A percentile compares a stretch with the other conserved stretches of the same genome.
These are phyloP conservation scores for Numenius phaeopus DNA, from an alignment of 2,797 vertebrate genomes.

Conservation along the genomic window DNA sequence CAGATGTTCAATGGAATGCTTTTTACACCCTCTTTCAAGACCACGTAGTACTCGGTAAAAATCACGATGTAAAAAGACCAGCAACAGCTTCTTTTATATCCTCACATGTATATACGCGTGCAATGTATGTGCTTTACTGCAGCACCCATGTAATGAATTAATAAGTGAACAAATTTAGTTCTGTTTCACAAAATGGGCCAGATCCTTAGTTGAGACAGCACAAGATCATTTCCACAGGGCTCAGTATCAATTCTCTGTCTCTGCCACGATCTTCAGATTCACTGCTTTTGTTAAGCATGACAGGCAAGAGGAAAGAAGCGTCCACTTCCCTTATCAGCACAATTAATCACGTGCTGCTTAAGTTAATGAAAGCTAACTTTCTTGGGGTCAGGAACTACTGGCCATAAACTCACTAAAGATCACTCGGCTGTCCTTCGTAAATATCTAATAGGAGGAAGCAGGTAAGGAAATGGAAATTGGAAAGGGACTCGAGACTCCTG, in stretches of 20 bases:
- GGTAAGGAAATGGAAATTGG: constrained; percentile 23
- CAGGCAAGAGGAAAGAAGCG: constrained; percentile 12
- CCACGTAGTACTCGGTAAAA: neutral
- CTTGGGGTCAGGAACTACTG: neutral
- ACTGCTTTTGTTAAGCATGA: neutral
- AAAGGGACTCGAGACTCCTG: neutral
- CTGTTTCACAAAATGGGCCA: neutral
- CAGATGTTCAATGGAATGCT: neutral
- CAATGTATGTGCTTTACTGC: neutral
- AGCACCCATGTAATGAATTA: neutral
- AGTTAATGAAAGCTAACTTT: constrained; percentile 8
- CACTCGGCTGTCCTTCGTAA: neutral
- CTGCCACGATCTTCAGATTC: neutral
- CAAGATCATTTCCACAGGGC: neutral
- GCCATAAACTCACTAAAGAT: constrained; percentile 16
- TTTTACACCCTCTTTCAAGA: neutral
- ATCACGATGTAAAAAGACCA: neutral
- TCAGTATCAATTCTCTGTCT: neutral
- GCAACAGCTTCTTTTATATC: neutral
- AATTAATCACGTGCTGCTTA: neutral
- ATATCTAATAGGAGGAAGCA: constrained; percentile 10
- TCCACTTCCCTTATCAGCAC: constrained; percentile 29
- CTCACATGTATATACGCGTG: neutral
- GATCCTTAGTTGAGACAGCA: neutral
- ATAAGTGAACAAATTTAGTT: neutral